phyloP scores from a whole-genome alignment of 2,888 invertebrate genomes.

The Myopa testacea region DNA sequence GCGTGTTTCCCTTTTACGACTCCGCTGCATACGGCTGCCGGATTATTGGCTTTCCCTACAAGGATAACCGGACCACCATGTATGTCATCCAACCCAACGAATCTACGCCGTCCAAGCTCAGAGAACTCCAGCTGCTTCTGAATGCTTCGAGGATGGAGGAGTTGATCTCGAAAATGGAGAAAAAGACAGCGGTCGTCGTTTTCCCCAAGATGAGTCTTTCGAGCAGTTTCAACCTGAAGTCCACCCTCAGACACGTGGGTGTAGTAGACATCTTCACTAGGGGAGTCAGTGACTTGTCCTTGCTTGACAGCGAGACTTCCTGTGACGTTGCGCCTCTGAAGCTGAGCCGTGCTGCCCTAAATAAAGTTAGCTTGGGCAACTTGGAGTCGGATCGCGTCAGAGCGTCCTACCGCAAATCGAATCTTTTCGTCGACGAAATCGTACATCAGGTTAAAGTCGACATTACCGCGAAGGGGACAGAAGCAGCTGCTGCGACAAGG shows the following conservation, averaged over 20 bases:
- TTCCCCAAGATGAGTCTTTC: conserved; percentile 81
- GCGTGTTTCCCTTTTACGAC: conserved; percentile 71
- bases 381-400: conserved; percentile 73
- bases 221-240: conserved; percentile 71
- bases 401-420: conserved; percentile 61
- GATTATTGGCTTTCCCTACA: conserved; percentile 77
- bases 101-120: conserved; percentile 68
- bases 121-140: conserved; percentile 68
- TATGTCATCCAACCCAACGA: conserved; percentile 74
- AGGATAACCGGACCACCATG: conserved; percentile 74
- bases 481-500: conserved; percentile 75
- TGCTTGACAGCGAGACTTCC: conserved; percentile 69
- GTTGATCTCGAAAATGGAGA: conserved; percentile 62
- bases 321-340: conserved; percentile 62
- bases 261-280: conserved; percentile 75
- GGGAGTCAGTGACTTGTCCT: conserved; percentile 75
- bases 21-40: conserved; percentile 69
- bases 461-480: conserved; percentile 75
- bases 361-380: conserved; percentile 65
- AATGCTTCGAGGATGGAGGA: conserved; percentile 67
- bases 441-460: conserved; percentile 74
- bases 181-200: conserved; percentile 70
- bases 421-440: conserved; percentile 72
- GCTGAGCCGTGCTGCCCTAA: conserved; percentile 48
- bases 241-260: conserved; percentile 72